Percentiles rank a stretch among this genome's conserved stretches.
Conservation (phyloP, 2,797 vertebrate species). For the Etheostoma nigrum region DNA sequence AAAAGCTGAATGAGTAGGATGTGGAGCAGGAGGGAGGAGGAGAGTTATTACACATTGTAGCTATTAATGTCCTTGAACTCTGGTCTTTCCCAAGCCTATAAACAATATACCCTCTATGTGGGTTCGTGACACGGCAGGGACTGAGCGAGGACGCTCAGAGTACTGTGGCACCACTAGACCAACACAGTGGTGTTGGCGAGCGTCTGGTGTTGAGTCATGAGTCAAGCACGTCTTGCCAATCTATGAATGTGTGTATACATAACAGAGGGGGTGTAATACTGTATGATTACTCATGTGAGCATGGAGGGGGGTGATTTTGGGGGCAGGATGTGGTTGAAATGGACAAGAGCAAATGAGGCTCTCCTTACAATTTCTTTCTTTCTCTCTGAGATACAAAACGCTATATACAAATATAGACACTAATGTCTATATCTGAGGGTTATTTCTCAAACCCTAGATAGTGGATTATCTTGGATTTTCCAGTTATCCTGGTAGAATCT, state of each 20-base stretch:
- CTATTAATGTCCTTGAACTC: constrained; percentile 83
- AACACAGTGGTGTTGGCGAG: constrained; percentile 72
- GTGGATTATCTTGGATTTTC: no score
- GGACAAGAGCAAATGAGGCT: constrained; percentile 50
- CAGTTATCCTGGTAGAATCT: no score
- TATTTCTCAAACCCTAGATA: no score
- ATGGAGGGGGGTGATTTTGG: constrained; percentile 30
- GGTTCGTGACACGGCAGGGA: constrained; percentile 76
- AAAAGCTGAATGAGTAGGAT: constrained; percentile 76
- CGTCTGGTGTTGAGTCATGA: constrained; percentile 81
- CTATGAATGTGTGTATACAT: constrained; percentile 81
- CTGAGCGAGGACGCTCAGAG: constrained; percentile 60
- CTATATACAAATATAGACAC: constrained; percentile 1
- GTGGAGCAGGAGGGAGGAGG: constrained; percentile 44
- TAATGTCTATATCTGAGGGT: background rate
- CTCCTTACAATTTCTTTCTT: constrained; percentile 18
- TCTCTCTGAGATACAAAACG: constrained; percentile 15
- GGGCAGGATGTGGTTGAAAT: constrained; percentile 72
- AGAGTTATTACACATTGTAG: constrained; percentile 80
- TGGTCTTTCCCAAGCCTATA: constrained; percentile 82
- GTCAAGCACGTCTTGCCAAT: constrained; percentile 78
- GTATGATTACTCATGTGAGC: constrained; percentile 67
- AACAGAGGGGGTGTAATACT: constrained; percentile 52
- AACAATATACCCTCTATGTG: constrained; percentile 82
- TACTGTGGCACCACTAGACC: constrained; percentile 76